phyloP scores from a whole-genome alignment of 2,888 invertebrate genomes.

The Thereva nobilitata region DNA sequence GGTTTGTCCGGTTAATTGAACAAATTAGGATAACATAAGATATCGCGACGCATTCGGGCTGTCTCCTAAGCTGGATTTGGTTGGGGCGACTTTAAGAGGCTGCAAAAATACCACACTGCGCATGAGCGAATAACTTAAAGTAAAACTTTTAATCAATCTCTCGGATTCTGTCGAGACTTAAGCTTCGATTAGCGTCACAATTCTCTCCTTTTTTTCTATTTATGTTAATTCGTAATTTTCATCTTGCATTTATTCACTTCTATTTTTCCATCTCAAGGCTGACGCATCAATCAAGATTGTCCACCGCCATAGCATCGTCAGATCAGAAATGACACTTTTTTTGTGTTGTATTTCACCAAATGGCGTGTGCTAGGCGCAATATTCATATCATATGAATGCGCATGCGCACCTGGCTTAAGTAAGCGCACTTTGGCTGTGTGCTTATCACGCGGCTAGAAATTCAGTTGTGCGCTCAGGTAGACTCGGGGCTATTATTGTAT shows the following conservation, averaged over 20 bases:
- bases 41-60: conserved; percentile 28
- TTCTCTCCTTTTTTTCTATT: too few relatives aligned
- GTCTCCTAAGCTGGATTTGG: conserved; percentile 29
- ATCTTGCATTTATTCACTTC: not conserved
- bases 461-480: too few relatives aligned
- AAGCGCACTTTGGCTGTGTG: too few relatives aligned
- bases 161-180: not conserved
- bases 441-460: too few relatives aligned
- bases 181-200: not conserved
- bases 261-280: conserved; percentile 12
- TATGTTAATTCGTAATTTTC: too few relatives aligned
- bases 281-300: conserved; percentile 31
- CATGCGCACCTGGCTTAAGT: too few relatives aligned
- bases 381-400: too few relatives aligned
- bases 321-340: too few relatives aligned
- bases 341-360: too few relatives aligned
- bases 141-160: conserved; percentile 10
- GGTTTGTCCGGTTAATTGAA: conserved; percentile 34
- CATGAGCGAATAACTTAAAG: conserved; percentile 1
- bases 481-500: not conserved
- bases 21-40: conserved; percentile 37
- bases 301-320: not conserved
- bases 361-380: too few relatives aligned
- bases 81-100: conserved; percentile 23
- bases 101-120: not conserved